A percentile compares a stretch with the other conserved stretches of the same genome.
phyloP scores from a whole-genome alignment of 2,113 vertebrate genomes.

The Tachysurus vachellii region DNA sequence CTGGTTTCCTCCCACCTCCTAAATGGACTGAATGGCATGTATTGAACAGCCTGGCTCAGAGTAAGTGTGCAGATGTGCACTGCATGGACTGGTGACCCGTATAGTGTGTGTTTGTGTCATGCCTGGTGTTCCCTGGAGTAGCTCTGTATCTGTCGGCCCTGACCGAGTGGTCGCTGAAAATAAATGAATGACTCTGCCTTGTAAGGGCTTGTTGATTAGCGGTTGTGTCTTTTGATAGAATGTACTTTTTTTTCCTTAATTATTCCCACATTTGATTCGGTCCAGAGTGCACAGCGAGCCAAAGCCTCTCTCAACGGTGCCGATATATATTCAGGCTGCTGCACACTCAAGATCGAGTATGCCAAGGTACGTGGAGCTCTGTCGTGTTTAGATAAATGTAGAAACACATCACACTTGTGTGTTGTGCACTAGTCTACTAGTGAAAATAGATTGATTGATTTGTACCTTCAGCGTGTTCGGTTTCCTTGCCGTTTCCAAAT shows the following conservation, averaged over 20 bases:
- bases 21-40: neutral
- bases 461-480: too few relatives aligned
- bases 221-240: neutral
- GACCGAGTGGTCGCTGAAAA: neutral
- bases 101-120: neutral
- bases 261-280: conserved; percentile 83
- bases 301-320: conserved; percentile 95
- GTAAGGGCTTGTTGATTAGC: neutral
- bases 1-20: neutral
- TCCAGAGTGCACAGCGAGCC: conserved; percentile 93
- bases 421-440: too few relatives aligned
- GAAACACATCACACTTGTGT: neutral
- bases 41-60: neutral
- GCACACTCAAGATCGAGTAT: conserved; percentile 94
- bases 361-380: conserved; percentile 80
- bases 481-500: too few relatives aligned
- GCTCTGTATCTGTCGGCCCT: neutral
- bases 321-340: conserved; percentile 95
- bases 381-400: neutral
- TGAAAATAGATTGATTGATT: too few relatives aligned
- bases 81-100: neutral
- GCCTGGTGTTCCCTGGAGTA: too few relatives aligned
- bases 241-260: conserved; percentile 73
- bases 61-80: neutral
- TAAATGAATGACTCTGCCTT: neutral